Percentiles rank a stretch among this genome's conserved stretches.
Evolutionary conservation across 2,113 vertebrate species (phyloP).

Genomic region (Chelonoidis abingdonii): DNA sequence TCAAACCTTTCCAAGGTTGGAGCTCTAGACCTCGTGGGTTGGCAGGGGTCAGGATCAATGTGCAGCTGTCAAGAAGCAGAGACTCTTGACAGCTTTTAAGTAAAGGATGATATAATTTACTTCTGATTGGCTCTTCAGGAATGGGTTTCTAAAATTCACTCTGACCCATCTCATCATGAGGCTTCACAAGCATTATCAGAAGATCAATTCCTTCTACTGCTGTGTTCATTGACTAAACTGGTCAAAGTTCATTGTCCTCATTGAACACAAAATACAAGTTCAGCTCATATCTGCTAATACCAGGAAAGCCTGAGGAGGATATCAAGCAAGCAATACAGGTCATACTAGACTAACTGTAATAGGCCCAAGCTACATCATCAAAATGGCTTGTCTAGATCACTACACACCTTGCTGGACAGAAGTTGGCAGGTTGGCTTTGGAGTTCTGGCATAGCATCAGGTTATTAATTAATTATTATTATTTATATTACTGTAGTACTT

Average conservation of each 20-base stretch:
- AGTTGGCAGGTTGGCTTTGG: neutral
- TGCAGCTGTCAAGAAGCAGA: accelerated
- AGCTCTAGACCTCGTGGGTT: accelerated
- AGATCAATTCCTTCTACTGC: neutral
- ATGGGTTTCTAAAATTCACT: neutral
- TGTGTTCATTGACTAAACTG: neutral
- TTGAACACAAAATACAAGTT: neutral
- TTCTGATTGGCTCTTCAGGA: neutral
- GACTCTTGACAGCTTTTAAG: neutral
- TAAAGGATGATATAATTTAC: neutral
- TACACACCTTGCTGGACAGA: neutral
- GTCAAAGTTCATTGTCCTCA: neutral
- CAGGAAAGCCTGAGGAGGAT: neutral
- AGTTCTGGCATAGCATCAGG: neutral
- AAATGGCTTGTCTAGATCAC: neutral
- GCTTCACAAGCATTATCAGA: neutral
- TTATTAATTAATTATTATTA: no score
- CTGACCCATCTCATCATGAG: neutral
- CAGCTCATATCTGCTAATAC: slow-evolving; percentile 23
- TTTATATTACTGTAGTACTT: no score
- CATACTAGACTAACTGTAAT: neutral
- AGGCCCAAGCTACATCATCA: neutral
- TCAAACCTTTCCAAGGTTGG: neutral
- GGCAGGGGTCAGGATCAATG: accelerated
- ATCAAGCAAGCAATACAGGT: neutral